These are phyloP conservation scores for Phrynocephalus forsythii DNA, from an alignment of 2,797 vertebrate genomes.

Conservation along the genomic window DNA sequence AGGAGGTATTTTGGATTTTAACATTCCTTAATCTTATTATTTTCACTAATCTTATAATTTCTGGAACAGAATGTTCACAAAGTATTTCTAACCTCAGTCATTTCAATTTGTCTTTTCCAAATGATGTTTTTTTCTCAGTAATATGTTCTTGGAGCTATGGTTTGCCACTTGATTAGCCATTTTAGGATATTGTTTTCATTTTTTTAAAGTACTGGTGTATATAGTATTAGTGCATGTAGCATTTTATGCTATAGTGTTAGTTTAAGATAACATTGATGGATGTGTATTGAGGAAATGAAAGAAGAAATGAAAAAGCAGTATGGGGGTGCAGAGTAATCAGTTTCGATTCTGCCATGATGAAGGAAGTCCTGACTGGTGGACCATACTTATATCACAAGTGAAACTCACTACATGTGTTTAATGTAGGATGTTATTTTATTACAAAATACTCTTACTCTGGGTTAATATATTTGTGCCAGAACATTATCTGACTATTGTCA, in stretches of 20 bases:
- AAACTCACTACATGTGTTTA: too few relatives aligned
- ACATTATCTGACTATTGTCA: too few relatives aligned
- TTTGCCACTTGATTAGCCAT: conserved; percentile 27
- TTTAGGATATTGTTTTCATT: conserved; percentile 3
- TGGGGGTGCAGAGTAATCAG: neutral
- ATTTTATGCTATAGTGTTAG: conserved; percentile 7
- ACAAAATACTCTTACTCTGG: too few relatives aligned
- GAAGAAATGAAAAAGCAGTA: neutral
- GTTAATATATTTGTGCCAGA: too few relatives aligned
- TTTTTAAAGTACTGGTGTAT: neutral
- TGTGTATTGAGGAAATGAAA: neutral
- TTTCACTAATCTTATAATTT: conserved; percentile 32
- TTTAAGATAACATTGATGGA: neutral
- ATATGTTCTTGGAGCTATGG: conserved; percentile 30
- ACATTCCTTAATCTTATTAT: conserved; percentile 31
- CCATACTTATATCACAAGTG: neutral
- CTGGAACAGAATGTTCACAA: neutral
- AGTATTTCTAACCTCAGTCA: conserved; percentile 11
- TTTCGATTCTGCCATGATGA: neutral
- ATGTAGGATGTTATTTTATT: too few relatives aligned
- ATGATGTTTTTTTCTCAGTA: conserved; percentile 25
- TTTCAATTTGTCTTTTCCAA: conserved; percentile 26
- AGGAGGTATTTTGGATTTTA: conserved; percentile 6
- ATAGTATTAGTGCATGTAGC: neutral
- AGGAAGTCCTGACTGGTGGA: neutral